Conservation (phyloP, 2,888 invertebrate species). For the Calameuta idolon region DNA sequence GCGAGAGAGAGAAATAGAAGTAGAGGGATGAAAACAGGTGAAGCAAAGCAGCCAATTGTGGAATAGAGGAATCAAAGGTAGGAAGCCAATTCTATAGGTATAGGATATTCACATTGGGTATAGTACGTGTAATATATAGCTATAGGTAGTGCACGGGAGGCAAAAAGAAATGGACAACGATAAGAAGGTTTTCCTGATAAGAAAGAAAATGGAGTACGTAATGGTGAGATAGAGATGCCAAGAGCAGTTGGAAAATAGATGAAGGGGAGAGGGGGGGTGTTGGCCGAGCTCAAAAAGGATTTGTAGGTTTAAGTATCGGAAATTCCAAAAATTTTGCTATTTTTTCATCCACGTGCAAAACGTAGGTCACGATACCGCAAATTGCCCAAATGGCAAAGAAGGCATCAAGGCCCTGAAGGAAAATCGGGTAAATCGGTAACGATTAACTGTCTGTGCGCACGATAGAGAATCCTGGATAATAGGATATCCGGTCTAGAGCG, state of each 20-base stretch:
- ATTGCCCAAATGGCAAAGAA: neutral
- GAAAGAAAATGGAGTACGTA: neutral
- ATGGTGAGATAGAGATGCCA: conserved; percentile 4
- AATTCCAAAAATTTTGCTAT: neutral
- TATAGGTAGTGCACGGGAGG: neutral
- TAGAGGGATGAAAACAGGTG: too few species aligned
- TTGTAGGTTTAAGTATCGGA: neutral
- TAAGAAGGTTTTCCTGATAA: conserved; percentile 8
- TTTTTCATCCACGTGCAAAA: too few species aligned
- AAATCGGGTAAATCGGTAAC: conserved; percentile 30
- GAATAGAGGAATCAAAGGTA: too few species aligned
- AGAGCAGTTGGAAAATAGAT: neutral
- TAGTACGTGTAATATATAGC: too few species aligned
- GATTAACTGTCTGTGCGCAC: conserved; percentile 42
- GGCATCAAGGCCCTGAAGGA: neutral
- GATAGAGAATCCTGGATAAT: conserved; percentile 33
- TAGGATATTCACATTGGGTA: too few species aligned
- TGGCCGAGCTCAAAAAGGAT: neutral
- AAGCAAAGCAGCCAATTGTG: too few species aligned
- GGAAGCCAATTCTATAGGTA: too few species aligned
- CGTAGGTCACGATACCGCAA: too few species aligned
- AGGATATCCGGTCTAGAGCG: conserved; percentile 31
- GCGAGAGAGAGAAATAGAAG: too few species aligned
- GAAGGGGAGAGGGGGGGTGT: neutral
- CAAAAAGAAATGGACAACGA: conserved; percentile 1